Conservation (phyloP, 2,888 invertebrate genomes). For the Hylaea fasciaria region DNA sequence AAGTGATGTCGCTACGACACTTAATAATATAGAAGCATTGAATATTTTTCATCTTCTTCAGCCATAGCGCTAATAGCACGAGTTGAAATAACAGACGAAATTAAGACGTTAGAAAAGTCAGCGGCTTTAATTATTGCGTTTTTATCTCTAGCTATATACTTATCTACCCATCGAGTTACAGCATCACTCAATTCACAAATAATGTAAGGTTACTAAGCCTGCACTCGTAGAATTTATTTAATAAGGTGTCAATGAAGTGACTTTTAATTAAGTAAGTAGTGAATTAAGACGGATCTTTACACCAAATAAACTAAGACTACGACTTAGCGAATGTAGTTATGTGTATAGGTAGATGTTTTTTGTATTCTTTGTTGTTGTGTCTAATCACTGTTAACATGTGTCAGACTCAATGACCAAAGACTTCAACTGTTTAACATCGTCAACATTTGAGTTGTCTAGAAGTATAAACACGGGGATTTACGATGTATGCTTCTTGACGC, state of each 20-base stretch:
- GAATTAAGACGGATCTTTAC: slow-evolving; percentile 82
- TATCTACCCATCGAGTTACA: background rate
- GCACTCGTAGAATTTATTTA: slow-evolving; percentile 48
- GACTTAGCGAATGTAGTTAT: slow-evolving; percentile 66
- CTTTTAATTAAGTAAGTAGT: slow-evolving; percentile 64
- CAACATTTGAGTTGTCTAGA: too few species aligned
- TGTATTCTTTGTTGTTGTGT: slow-evolving; percentile 68
- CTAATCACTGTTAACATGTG: slow-evolving; percentile 35
- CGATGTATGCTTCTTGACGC: too few species aligned
- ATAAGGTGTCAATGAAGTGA: slow-evolving; percentile 49
- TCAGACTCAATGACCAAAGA: slow-evolving; percentile 4
- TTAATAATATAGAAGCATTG: too few species aligned
- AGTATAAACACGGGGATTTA: too few species aligned
- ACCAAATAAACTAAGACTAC: slow-evolving; percentile 82
- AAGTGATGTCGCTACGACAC: too few species aligned
- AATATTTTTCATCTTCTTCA: too few species aligned
- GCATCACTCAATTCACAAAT: slow-evolving; percentile 2
- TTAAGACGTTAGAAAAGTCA: too few species aligned
- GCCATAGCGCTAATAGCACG: too few species aligned
- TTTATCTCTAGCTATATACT: too few species aligned
- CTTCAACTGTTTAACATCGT: background rate
- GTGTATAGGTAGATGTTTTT: slow-evolving; percentile 69
- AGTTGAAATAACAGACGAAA: too few species aligned
- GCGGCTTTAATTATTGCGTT: too few species aligned
- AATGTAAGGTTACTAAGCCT: slow-evolving; percentile 1